These are phyloP conservation scores for Mormyrops attenuatus DNA, from an alignment of 2,797 vertebrate genomes.

Conservation along the genomic window DNA sequence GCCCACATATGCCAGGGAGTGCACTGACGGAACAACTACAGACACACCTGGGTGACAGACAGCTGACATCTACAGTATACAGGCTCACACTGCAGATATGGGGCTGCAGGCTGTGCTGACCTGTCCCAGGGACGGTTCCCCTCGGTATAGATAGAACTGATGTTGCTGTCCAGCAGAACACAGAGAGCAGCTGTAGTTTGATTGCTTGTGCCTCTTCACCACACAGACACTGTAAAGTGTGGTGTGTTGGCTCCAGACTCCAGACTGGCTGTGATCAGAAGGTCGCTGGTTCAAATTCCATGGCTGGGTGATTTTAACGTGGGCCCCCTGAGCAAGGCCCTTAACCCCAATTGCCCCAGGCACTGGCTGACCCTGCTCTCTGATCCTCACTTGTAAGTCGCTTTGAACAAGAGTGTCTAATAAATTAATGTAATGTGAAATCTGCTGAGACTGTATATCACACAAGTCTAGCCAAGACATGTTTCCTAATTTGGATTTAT, in stretches of 20 bases:
- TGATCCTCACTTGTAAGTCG: neutral
- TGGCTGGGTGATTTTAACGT: neutral
- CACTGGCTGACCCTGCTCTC: neutral
- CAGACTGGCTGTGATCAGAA: neutral
- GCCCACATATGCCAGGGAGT: neutral
- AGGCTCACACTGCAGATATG: neutral
- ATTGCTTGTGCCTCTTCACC: neutral
- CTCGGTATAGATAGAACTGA: neutral
- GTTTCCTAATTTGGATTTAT: neutral
- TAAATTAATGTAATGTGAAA: neutral
- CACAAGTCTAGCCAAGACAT: neutral
- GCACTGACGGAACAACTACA: neutral
- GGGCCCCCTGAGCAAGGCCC: neutral
- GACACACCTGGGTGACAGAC: neutral
- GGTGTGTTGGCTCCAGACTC: neutral
- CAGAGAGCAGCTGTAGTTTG: neutral
- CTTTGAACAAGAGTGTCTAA: neutral
- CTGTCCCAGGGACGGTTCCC: neutral
- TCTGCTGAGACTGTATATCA: neutral
- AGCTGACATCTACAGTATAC: neutral
- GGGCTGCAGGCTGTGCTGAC: neutral
- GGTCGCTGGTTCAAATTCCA: neutral
- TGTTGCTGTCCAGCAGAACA: neutral
- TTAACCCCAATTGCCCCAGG: neutral
- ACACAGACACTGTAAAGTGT: neutral